These are phyloP conservation scores for Oedothorax gibbosus DNA, from an alignment of 1,140 invertebrate genomes.

Conservation along the genomic window DNA sequence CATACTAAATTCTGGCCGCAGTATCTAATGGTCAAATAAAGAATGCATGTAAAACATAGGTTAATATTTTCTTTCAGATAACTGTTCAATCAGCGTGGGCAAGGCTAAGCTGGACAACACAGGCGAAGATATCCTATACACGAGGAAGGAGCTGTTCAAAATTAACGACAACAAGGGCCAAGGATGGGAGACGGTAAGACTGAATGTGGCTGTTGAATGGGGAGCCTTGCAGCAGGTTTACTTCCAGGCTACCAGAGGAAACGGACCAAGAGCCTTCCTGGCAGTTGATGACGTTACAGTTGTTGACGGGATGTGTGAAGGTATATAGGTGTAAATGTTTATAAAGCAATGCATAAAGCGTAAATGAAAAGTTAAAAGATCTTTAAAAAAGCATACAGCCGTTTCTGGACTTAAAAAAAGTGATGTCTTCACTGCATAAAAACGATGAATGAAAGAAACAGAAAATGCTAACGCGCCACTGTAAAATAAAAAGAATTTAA, in stretches of 20 bases:
- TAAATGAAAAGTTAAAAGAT: too few species aligned
- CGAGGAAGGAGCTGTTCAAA: neutral
- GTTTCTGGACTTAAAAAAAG: too few species aligned
- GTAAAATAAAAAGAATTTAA: too few species aligned
- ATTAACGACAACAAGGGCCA: neutral
- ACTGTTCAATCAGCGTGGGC: constrained; percentile 9
- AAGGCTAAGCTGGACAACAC: constrained; percentile 20
- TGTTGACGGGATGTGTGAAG: constrained; percentile 2
- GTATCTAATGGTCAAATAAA: too few species aligned
- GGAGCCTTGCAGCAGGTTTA: constrained; percentile 21
- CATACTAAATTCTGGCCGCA: too few species aligned
- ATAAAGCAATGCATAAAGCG: too few species aligned
- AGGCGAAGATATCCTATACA: constrained; percentile 28
- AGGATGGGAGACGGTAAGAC: neutral
- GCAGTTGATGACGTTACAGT: constrained; percentile 50
- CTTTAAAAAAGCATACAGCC: too few species aligned
- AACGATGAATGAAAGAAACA: too few species aligned
- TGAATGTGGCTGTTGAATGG: neutral
- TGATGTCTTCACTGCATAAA: too few species aligned
- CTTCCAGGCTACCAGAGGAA: constrained; percentile 28
- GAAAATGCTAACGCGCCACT: too few species aligned
- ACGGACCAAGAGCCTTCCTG: constrained; percentile 15
- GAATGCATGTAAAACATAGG: too few species aligned
- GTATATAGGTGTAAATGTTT: neutral
- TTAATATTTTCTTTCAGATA: constrained; percentile 2